phyloP scores from a whole-genome alignment of 2,113 vertebrate species.

The Cynoglossus semilaevis region DNA sequence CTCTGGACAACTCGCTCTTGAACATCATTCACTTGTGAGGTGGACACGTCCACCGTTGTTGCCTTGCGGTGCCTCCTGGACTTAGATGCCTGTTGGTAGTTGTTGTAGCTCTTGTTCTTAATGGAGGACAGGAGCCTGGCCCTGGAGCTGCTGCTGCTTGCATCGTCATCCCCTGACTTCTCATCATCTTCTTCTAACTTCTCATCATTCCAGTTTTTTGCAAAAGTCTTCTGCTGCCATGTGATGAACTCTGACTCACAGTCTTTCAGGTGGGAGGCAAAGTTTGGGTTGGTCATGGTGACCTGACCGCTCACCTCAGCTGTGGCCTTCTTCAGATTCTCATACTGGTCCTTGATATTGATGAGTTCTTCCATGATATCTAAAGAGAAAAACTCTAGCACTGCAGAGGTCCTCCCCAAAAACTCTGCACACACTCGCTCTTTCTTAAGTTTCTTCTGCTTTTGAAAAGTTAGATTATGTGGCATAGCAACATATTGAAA shows the following conservation, averaged over 20 bases:
- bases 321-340: slow-evolving; percentile 82
- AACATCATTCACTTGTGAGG: neutral
- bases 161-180: neutral
- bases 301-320: slow-evolving; percentile 70
- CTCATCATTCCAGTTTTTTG: slow-evolving; percentile 45
- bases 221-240: slow-evolving; percentile 79
- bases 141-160: slow-evolving; percentile 67
- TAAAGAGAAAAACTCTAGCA: slow-evolving; percentile 55
- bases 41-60: slow-evolving; percentile 2
- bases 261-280: slow-evolving; percentile 73
- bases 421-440: slow-evolving; percentile 47
- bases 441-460: slow-evolving; percentile 38
- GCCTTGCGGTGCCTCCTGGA: slow-evolving; percentile 39
- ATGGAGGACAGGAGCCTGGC: slow-evolving; percentile 83
- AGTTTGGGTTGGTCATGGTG: slow-evolving; percentile 79
- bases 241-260: slow-evolving; percentile 76
- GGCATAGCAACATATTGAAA: slow-evolving; percentile 89
- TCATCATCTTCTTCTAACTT: neutral
- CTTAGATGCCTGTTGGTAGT: slow-evolving; percentile 9
- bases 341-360: slow-evolving; percentile 86
- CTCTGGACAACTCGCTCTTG: neutral
- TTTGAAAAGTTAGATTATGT: slow-evolving; percentile 64
- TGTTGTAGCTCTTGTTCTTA: slow-evolving; percentile 79
- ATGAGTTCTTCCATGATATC: slow-evolving; percentile 79
- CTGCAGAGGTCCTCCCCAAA: slow-evolving; percentile 20